phyloP scores from a whole-genome alignment of 2,888 invertebrate genomes.

The Eupithecia inturbata region DNA sequence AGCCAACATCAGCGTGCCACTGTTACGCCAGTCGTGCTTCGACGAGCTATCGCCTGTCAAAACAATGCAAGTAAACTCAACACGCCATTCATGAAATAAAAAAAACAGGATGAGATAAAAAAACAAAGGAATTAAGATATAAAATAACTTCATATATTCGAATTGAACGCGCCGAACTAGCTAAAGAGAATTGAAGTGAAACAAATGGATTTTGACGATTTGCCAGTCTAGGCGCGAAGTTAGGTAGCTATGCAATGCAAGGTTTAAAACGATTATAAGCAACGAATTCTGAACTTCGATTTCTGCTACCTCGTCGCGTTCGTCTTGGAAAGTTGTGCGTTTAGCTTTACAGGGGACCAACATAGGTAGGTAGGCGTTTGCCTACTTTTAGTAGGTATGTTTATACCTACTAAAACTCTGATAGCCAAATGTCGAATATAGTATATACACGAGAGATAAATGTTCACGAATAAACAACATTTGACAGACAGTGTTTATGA shows the following conservation, averaged over 20 bases:
- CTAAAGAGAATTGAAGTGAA: neutral
- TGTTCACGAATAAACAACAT: neutral
- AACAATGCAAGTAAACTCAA: constrained; percentile 57
- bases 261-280: neutral
- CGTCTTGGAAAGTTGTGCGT: neutral
- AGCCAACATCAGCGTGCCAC: constrained; percentile 89
- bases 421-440: neutral
- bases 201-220: neutral
- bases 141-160: neutral
- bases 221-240: neutral
- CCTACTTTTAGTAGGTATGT: too few species aligned
- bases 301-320: neutral
- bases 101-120: neutral
- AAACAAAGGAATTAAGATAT: constrained; percentile 11
- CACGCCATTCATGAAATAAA: constrained; percentile 31
- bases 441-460: neutral
- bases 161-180: neutral
- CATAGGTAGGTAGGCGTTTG: neutral
- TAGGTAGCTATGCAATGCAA: too few species aligned
- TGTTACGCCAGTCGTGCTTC: constrained; percentile 85
- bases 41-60: constrained; percentile 77
- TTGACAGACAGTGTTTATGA: neutral
- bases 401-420: neutral
- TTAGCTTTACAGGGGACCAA: constrained; percentile 1
- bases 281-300: neutral